Percentiles rank a stretch among this genome's conserved stretches.
phyloP scores from a whole-genome alignment of 2,113 vertebrate genomes.

The Raja brachyura region DNA sequence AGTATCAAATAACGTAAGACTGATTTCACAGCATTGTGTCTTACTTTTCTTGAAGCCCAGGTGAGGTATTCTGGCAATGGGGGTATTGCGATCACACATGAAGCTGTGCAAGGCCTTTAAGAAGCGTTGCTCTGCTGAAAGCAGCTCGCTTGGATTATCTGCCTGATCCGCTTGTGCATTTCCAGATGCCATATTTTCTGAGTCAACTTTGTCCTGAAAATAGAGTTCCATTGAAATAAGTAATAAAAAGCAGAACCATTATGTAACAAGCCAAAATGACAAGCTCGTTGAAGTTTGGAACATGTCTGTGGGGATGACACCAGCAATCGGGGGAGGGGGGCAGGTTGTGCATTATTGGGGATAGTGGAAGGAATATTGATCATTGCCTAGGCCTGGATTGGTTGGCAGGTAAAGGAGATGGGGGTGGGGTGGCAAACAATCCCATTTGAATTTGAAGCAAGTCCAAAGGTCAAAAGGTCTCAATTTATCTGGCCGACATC shows the following conservation, averaged over 20 bases:
- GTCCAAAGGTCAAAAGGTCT: no score
- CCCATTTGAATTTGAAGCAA: no score
- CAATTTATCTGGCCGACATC: no score
- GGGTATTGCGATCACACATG: constrained; percentile 59
- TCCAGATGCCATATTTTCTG: constrained; percentile 20
- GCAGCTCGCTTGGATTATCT: background rate
- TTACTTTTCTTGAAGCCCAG: constrained; percentile 73
- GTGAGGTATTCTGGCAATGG: constrained; percentile 68
- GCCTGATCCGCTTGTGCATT: background rate
- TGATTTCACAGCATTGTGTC: constrained; percentile 35
- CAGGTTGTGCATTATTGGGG: no score
- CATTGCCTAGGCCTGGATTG: no score
- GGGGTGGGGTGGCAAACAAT: no score
- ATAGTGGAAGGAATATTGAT: no score
- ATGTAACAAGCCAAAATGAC: background rate
- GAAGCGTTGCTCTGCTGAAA: constrained; percentile 63
- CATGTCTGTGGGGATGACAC: no score
- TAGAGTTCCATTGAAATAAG: background rate
- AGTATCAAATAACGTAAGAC: background rate
- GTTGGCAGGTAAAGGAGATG: no score
- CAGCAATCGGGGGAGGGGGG: no score
- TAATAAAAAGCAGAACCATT: background rate
- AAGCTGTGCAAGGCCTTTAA: constrained; percentile 62
- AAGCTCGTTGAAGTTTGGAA: background rate
- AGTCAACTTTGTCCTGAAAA: constrained; percentile 29